phyloP scores from a whole-genome alignment of 2,113 vertebrate genomes.

The Neogobius melanostomus region DNA sequence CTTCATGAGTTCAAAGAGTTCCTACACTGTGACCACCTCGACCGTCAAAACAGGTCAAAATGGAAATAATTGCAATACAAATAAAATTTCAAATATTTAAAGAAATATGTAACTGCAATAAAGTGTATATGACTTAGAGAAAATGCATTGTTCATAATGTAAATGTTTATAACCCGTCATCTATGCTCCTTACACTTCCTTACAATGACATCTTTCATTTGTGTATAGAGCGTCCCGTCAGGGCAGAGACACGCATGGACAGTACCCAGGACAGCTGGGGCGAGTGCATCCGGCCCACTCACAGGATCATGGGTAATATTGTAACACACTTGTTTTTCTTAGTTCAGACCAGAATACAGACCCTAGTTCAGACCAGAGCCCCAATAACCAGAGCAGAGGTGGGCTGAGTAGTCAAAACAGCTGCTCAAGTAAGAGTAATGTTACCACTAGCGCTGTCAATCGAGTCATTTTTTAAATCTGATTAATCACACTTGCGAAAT shows the following conservation, averaged over 20 bases:
- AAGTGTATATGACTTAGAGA: no score
- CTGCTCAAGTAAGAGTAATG: no score
- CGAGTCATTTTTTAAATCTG: no score
- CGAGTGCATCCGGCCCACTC: slow-evolving; percentile 49
- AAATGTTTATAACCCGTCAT: no score
- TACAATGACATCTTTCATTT: no score
- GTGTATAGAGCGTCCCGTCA: slow-evolving; percentile 30
- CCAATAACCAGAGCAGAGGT: no score
- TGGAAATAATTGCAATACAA: not conserved
- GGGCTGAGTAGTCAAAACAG: no score
- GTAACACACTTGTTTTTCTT: not conserved
- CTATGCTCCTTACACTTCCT: no score
- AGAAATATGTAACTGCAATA: not conserved
- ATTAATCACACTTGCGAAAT: no score
- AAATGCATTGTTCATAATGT: no score
- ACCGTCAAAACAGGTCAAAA: not conserved
- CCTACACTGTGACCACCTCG: not conserved
- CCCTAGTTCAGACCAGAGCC: no score
- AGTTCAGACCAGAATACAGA: not conserved
- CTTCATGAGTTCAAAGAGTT: slow-evolving; percentile 65
- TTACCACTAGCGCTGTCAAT: no score
- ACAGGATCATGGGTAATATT: slow-evolving; percentile 41
- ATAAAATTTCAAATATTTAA: not conserved
- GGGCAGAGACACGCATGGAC: slow-evolving; percentile 52
- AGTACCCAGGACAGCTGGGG: slow-evolving; percentile 68